phyloP scores from a whole-genome alignment of 2,113 vertebrate genomes.

The Sinocyclocheilus maitianheensis region DNA sequence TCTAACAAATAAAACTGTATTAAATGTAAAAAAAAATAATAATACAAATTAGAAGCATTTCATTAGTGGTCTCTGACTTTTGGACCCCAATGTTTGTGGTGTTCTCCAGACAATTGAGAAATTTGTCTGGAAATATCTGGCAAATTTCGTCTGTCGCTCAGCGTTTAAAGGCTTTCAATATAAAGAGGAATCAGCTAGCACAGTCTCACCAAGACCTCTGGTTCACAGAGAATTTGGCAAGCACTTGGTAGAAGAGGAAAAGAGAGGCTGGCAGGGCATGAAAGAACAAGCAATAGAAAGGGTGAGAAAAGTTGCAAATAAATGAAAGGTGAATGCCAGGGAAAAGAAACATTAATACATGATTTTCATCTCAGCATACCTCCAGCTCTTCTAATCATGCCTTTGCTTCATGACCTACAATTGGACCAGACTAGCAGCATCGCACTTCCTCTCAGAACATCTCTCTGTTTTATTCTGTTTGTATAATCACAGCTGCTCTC shows the following conservation, averaged over 20 bases:
- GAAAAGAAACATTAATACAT: slow-evolving; percentile 31
- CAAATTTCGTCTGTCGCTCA: neutral
- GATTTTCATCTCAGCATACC: slow-evolving; percentile 44
- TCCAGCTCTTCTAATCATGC: slow-evolving; percentile 53
- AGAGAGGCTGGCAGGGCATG: slow-evolving; percentile 13
- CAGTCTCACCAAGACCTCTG: neutral
- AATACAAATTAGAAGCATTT: neutral
- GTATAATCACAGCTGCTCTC: slow-evolving; percentile 7
- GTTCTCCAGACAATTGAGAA: neutral
- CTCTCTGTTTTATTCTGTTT: slow-evolving; percentile 20
- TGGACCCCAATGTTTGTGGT: neutral
- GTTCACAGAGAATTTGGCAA: neutral
- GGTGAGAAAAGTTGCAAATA: slow-evolving; percentile 15
- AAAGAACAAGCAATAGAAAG: slow-evolving; percentile 7
- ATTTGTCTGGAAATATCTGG: neutral
- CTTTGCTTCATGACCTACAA: slow-evolving; percentile 49
- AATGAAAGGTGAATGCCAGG: slow-evolving; percentile 1
- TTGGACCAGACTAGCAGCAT: slow-evolving; percentile 11
- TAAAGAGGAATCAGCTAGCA: neutral
- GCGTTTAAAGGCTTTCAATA: slow-evolving; percentile 15
- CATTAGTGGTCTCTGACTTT: neutral
- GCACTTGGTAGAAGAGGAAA: neutral
- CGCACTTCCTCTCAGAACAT: neutral
- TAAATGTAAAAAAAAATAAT: neutral
- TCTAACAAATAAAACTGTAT: neutral